A percentile compares a stretch with the other conserved stretches of the same genome.
phyloP scores from a whole-genome alignment of 2,888 invertebrate species.

The Melipona beecheii region DNA sequence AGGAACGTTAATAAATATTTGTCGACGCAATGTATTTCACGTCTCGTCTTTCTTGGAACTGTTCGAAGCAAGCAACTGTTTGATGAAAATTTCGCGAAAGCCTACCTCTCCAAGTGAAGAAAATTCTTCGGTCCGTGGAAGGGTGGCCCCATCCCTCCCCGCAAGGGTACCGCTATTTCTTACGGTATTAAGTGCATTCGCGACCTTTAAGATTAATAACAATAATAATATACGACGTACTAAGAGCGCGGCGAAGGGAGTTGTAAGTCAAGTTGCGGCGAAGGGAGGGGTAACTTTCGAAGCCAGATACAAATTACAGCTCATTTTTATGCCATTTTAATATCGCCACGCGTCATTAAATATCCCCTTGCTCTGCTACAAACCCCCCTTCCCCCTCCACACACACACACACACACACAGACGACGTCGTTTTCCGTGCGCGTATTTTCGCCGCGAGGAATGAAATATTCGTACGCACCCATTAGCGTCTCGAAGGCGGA shows the following conservation, averaged over 20 bases:
- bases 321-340: slow-evolving; percentile 84
- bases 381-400: slow-evolving; percentile 29
- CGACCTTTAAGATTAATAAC: slow-evolving; percentile 82
- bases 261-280: slow-evolving; percentile 59
- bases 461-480: slow-evolving; percentile 76
- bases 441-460: slow-evolving; percentile 66
- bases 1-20: background rate
- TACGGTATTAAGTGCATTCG: slow-evolving; percentile 79
- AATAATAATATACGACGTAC: slow-evolving; percentile 77
- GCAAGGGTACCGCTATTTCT: slow-evolving; percentile 80
- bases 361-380: slow-evolving; percentile 75
- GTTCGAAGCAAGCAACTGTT: background rate
- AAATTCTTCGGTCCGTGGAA: slow-evolving; percentile 36
- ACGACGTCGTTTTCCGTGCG: slow-evolving; percentile 45
- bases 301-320: slow-evolving; percentile 83
- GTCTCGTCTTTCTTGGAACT: background rate
- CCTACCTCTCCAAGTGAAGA: slow-evolving; percentile 5
- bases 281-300: slow-evolving; percentile 78
- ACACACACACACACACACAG: background rate
- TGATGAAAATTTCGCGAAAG: slow-evolving; percentile 33
- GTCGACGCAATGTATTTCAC: no score
- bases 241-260: slow-evolving; percentile 27
- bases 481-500: slow-evolving; percentile 73
- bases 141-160: slow-evolving; percentile 74
- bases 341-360: slow-evolving; percentile 84